Percentiles rank a stretch among this genome's conserved stretches.
Conservation (phyloP, 2,888 invertebrate genomes). For the Trichogramma evanescens region DNA sequence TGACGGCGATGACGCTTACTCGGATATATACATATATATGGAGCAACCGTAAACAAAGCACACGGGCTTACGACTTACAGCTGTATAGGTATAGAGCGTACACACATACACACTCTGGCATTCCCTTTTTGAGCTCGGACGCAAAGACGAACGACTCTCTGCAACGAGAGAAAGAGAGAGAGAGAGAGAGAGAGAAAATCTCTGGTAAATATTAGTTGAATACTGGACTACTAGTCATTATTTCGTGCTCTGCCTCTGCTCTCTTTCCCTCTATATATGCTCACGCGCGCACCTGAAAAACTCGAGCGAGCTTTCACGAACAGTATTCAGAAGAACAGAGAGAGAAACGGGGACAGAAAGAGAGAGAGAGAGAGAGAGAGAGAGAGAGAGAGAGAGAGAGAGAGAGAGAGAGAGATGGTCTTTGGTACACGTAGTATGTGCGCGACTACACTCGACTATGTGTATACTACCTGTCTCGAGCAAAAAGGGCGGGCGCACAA, state of each 20-base stretch:
- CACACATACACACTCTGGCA: constrained; percentile 10
- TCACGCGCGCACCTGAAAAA: neutral
- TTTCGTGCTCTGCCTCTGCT: constrained; percentile 33
- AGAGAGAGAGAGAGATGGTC: neutral
- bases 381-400: no score
- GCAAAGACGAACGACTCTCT: constrained; percentile 8
- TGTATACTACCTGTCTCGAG: neutral
- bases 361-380: neutral
- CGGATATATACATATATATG: no score
- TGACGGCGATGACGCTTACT: neutral
- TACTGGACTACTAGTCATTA: constrained; percentile 42
- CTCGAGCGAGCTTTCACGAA: neutral
- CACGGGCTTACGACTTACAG: no score
- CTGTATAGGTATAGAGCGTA: neutral
- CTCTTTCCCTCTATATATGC: neutral
- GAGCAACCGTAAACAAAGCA: no score
- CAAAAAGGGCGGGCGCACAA: constrained; percentile 36
- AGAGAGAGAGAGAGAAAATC: constrained; percentile 36
- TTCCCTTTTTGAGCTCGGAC: constrained; percentile 8
- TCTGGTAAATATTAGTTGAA: constrained; percentile 45
- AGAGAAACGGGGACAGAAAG: neutral
- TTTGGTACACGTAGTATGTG: no score
- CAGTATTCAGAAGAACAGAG: neutral
- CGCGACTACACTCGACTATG: neutral
- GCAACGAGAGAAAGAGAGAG: constrained; percentile 22